phyloP scores from a whole-genome alignment of 1,140 invertebrate species.

The Danaus plexippus region DNA sequence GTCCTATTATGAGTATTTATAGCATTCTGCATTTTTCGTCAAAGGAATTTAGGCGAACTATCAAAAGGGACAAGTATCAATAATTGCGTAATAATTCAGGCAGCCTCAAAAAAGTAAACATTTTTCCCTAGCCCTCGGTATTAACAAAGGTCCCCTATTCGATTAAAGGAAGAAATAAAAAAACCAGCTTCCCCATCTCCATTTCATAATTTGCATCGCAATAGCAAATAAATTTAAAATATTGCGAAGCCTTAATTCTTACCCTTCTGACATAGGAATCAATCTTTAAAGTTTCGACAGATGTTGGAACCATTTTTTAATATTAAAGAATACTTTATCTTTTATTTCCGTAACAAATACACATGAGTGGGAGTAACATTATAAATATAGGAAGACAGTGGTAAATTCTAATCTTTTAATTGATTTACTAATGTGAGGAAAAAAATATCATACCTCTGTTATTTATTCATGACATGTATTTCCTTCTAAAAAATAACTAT shows the following conservation, averaged over 20 bases:
- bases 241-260: conserved; percentile 62
- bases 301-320: conserved; percentile 18
- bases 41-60: conserved; percentile 20
- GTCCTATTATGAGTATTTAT: too few species aligned
- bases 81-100: conserved; percentile 26
- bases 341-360: too few species aligned
- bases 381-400: background rate
- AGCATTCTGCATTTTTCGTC: background rate
- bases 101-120: conserved; percentile 22
- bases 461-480: too few species aligned
- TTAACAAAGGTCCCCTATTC: conserved; percentile 57
- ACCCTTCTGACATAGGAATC: conserved; percentile 51
- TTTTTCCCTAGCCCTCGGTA: conserved; percentile 20
- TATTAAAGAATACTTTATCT: background rate
- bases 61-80: conserved; percentile 12
- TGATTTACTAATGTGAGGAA: too few species aligned
- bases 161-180: conserved; percentile 52
- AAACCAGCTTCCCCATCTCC: conserved; percentile 44
- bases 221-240: conserved; percentile 69
- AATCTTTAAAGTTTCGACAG: conserved; percentile 32
- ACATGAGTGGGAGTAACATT: background rate
- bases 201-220: conserved; percentile 68
- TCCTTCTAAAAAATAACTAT: too few species aligned
- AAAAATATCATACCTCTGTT: too few species aligned
- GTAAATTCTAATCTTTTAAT: too few species aligned